These are phyloP conservation scores for Abscondita cerata DNA, from an alignment of 2,888 invertebrate genomes.

Conservation along the genomic window DNA sequence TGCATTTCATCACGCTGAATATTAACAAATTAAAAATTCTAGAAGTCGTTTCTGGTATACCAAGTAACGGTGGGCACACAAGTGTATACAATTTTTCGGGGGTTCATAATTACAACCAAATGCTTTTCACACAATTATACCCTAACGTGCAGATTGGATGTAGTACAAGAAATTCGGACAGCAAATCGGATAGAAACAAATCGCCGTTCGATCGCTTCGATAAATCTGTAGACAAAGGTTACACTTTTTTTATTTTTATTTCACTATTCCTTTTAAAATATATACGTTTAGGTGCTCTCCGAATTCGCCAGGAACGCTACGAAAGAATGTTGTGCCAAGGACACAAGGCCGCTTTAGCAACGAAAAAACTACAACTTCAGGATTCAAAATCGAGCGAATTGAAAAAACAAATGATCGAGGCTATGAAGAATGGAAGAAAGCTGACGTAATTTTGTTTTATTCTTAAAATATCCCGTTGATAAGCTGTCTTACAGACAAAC, in stretches of 20 bases:
- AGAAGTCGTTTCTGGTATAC: constrained; percentile 79
- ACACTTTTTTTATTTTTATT: not conserved
- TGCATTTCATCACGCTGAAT: not conserved
- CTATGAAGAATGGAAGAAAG: constrained; percentile 69
- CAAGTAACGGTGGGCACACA: constrained; percentile 69
- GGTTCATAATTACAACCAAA: constrained; percentile 78
- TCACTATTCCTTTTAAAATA: not conserved
- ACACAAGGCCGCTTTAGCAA: constrained; percentile 52
- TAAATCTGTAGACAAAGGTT: constrained; percentile 33
- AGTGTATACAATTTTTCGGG: constrained; percentile 66
- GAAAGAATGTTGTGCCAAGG: constrained; percentile 57
- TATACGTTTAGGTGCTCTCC: constrained; percentile 17
- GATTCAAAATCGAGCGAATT: constrained; percentile 51
- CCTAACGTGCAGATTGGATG: constrained; percentile 60
- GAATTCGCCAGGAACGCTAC: constrained; percentile 55
- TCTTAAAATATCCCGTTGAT: not conserved
- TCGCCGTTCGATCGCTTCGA: constrained; percentile 28
- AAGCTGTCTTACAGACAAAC: constrained; percentile 61
- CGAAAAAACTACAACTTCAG: constrained; percentile 54
- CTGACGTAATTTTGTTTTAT: constrained; percentile 65
- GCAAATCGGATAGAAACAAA: constrained; percentile 46
- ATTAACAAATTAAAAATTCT: too few relatives aligned
- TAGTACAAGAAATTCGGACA: constrained; percentile 23
- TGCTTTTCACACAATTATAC: constrained; percentile 77
- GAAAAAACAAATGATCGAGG: constrained; percentile 56